Percentiles rank a stretch among this genome's conserved stretches.
Conservation (phyloP, 2,797 vertebrate genomes). For the Eptatretus atami region DNA sequence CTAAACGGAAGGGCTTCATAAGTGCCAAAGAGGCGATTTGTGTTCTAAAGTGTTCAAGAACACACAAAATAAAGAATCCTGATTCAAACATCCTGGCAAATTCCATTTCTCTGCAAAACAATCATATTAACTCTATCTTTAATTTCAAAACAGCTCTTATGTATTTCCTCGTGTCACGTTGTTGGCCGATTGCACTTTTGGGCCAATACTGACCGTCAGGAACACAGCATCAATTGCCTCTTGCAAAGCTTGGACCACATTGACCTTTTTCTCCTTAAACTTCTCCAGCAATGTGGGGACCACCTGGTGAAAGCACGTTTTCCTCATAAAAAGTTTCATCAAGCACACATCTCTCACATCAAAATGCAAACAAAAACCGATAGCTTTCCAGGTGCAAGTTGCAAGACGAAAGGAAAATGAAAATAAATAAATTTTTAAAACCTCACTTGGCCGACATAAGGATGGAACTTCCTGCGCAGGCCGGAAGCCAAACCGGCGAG, state of each 20-base stretch:
- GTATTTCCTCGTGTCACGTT: too few relatives aligned
- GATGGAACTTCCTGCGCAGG: conserved; percentile 83
- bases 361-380: conserved; percentile 7
- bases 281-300: conserved; percentile 85
- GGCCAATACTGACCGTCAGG: conserved; percentile 35
- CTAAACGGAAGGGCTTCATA: too few relatives aligned
- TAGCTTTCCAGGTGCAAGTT: not conserved
- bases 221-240: conserved; percentile 86
- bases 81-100: too few relatives aligned
- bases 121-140: too few relatives aligned
- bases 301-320: conserved; percentile 19
- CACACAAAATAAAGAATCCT: too few relatives aligned
- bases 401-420: not conserved
- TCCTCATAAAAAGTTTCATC: conserved; percentile 8
- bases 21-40: too few relatives aligned
- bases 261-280: conserved; percentile 92
- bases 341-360: conserved; percentile 8
- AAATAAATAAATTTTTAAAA: not conserved
- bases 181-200: not conserved
- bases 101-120: too few relatives aligned
- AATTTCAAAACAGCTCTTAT: too few relatives aligned
- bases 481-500: conserved; percentile 47
- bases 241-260: conserved; percentile 74
- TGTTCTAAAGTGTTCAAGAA: too few relatives aligned
- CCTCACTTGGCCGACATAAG: conserved; percentile 69